Conservation (phyloP, 2,797 vertebrate species). For the Sebastes trivittatus region DNA sequence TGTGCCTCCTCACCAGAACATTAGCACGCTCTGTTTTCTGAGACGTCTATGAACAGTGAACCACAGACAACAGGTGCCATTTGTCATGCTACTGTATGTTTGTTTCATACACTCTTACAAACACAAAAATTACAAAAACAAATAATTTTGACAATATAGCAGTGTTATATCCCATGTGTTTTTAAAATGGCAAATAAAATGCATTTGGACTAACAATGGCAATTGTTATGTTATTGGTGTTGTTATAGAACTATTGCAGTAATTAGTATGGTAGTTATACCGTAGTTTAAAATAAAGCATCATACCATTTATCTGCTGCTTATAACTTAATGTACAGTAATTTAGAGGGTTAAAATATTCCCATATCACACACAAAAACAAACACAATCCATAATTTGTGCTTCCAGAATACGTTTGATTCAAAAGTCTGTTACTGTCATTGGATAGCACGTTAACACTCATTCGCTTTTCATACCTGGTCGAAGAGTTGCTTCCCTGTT, state of each 20-base stretch:
- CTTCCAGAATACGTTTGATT: neutral
- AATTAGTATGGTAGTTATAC: neutral
- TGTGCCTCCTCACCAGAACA: neutral
- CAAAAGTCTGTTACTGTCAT: neutral
- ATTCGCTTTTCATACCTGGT: conserved; percentile 87
- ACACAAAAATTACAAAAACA: neutral
- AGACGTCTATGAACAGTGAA: neutral
- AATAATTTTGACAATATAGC: neutral
- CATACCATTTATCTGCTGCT: neutral
- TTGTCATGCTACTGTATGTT: neutral
- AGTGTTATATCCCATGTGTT: neutral
- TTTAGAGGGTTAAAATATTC: neutral
- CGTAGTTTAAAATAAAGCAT: neutral
- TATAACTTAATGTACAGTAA: neutral
- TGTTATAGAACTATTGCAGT: neutral
- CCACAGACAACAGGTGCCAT: neutral
- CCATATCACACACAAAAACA: neutral
- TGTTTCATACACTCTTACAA: neutral
- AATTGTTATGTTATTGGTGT: neutral
- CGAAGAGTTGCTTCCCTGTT: conserved; percentile 97
- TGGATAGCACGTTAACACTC: neutral
- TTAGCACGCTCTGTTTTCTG: neutral
- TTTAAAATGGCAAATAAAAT: neutral
- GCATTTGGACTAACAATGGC: neutral
- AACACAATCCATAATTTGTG: neutral